Base-by-base conservation (phyloP, 2,113 vertebrate species). In the Solenodon paradoxus region DNA sequence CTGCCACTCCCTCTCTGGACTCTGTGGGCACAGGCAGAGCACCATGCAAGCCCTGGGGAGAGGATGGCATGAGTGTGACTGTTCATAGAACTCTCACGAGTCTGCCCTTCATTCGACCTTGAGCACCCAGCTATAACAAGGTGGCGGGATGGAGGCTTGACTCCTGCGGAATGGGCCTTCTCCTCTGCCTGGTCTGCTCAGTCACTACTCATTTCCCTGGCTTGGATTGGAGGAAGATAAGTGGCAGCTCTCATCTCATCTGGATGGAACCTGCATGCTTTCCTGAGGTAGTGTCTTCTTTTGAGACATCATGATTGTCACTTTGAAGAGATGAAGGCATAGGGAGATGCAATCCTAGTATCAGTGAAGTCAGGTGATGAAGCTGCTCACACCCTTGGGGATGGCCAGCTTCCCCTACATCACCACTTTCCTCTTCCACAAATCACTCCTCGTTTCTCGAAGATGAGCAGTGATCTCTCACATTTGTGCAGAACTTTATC, bases 1-100 rank as follows among this genome's bases (percentile, higher is more conserved):
- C 91, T 92, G 92, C 94, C 83, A 94, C 95, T 94, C 72, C 92
- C 95, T 97, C 28, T 88, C 90, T 87, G 66, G 81, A 95, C 93
- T 96, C 97, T 93, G 93, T n/a, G n/a, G n/a, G n/a, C 91, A 79
- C 77, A 93, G 97, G 95, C 87, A 96, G 2, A 59, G 64, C 0
- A 96, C 97, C 84, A 96, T 71, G 57, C n/a, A n/a, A 53, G 81
- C 30, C 96, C 78, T 63, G 59, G 91, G 96, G 83, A 64, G 68
- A 88, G 89, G 88, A 77, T 49, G 80, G 15, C 20, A 13, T 45
- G 22, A 35, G 88, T 0, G 92, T 92, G 90, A 92, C 32, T 19
- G 61, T 92, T 94, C 85, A 90, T 68, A 92, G 66, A 51, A 68
- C 3, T 42, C 19, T 78, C 42, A 53, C 0, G 0, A 32, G 26